Evolutionary conservation across 1,140 invertebrate species (phyloP), one percentile per base, ranked within the genome.

Genomic region (Prorops nasuta): DNA sequence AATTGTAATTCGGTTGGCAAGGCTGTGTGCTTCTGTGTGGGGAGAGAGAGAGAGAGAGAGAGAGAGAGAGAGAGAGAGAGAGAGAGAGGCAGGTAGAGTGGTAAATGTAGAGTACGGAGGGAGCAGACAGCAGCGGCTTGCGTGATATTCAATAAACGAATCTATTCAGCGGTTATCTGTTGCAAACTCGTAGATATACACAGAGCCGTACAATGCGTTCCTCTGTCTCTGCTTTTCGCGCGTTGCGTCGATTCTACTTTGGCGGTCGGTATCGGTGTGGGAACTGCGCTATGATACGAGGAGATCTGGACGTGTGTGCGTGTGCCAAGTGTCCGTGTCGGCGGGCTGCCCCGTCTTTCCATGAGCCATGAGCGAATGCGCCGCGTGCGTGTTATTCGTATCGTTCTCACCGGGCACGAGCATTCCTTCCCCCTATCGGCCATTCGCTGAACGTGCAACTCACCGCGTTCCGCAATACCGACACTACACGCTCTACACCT

Each of bases 101-200:
- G 12, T 15, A 16, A 9, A 21, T 10, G 14, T 19, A 21, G 19
- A 9, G 7, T 28, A 31, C 32, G 35, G 38, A 48, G 49, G 47
- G 42, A 35, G 39, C n/a, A 47, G 19, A 44, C 53, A 48, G 54
- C 49, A 45, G 45, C 44, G 55, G 48, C 35, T 54, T 52, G 58
- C 49, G 56, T 52, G 57, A 63, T 69, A 70, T 69, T 68, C 66
- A 69, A 71, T 72, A 71, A 72, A 66, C 60, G 68, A 66, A 62
- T 64, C 64, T 59, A 69, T 72, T 72, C 64, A 67, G 45, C 45
- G 49, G 62, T 67, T 70, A 70, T 72, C 69, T 70, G 58, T 49
- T 41, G 52, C 56, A 66, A 69, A 70, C 61, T 67, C 67, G 59
- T 54, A 64, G 57, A 58, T 63, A 61, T 48, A 60, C 32, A 34